Evolutionary conservation across 2,113 vertebrate genomes (phyloP).

Genomic region (Leiothrix lutea): DNA sequence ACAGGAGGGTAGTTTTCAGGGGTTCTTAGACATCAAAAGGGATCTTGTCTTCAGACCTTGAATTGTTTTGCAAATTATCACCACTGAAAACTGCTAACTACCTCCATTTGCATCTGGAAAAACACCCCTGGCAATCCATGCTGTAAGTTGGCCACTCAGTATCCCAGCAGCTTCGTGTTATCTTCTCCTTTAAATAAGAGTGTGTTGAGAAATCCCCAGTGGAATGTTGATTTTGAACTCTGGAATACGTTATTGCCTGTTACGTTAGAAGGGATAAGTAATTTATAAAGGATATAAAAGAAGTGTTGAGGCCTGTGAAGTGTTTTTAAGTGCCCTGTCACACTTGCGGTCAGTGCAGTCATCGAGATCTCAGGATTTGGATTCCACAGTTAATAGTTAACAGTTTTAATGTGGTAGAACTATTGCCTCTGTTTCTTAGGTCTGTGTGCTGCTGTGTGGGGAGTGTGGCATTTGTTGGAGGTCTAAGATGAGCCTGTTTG

Average conservation of each 20-base stretch:
- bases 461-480: not conserved
- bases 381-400: not conserved
- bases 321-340: not conserved
- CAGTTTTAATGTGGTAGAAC: not conserved
- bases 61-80: not conserved
- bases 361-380: not conserved
- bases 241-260: not conserved
- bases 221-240: not conserved
- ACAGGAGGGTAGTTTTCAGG: not conserved
- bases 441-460: not conserved
- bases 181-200: not conserved
- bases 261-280: not conserved
- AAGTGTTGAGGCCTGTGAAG: not conserved
- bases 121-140: rapidly evolving
- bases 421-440: not conserved
- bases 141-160: not conserved
- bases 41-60: not conserved
- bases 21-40: not conserved
- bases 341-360: rapidly evolving
- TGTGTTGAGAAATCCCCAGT: not conserved
- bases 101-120: not conserved
- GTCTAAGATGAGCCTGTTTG: not conserved
- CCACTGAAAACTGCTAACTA: not conserved
- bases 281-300: not conserved
- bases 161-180: not conserved